Percentiles rank a stretch among this genome's conserved stretches.
phyloP scores from a whole-genome alignment of 2,113 vertebrate genomes.

The Nycticebus coucang region DNA sequence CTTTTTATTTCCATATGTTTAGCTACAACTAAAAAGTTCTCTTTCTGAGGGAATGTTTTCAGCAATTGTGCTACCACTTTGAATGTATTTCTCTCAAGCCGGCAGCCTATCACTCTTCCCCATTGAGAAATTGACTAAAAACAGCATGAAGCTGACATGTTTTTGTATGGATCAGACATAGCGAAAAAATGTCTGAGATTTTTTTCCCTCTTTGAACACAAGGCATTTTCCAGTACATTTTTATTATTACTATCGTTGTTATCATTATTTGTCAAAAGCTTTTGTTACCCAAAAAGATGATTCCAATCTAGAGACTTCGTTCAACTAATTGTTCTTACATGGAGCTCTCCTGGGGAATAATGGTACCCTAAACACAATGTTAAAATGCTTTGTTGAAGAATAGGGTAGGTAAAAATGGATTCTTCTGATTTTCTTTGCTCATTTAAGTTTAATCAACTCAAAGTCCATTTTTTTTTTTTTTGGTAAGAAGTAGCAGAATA shows the following conservation, averaged over 20 bases:
- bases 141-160: slow-evolving; percentile 33
- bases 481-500: not conserved
- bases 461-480: not conserved
- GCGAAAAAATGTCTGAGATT: slow-evolving; percentile 44
- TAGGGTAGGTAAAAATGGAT: not conserved
- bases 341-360: not conserved
- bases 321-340: slow-evolving; percentile 7
- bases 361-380: not conserved
- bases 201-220: slow-evolving; percentile 44
- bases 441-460: slow-evolving; percentile 1
- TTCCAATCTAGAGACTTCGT: not conserved
- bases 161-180: not conserved
- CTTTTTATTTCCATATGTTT: slow-evolving; percentile 1
- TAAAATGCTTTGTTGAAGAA: not conserved
- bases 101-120: slow-evolving; percentile 43
- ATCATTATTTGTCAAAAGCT: slow-evolving; percentile 8
- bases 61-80: slow-evolving; percentile 47
- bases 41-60: slow-evolving; percentile 22
- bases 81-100: slow-evolving; percentile 52
- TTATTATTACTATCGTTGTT: slow-evolving; percentile 34
- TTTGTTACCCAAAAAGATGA: slow-evolving; percentile 30
- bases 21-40: not conserved
- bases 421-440: slow-evolving; percentile 45
- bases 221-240: slow-evolving; percentile 17
- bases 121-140: slow-evolving; percentile 68